Conservation (phyloP, 2,113 vertebrate genomes). For the Excalfactoria chinensis region DNA sequence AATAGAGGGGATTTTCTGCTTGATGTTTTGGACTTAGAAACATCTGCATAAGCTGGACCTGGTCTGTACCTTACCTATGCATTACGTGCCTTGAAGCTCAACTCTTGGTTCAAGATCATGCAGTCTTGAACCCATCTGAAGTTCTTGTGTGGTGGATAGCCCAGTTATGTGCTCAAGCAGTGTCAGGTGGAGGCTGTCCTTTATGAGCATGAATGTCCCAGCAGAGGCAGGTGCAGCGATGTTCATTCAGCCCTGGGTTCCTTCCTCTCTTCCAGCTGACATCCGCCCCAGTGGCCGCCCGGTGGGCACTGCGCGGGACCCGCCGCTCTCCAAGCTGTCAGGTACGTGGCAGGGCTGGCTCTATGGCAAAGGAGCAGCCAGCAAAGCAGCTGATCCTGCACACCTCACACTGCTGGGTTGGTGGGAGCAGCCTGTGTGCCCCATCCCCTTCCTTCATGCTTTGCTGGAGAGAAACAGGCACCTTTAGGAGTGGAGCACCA, state of each 20-base stretch:
- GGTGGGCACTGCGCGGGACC: conserved; percentile 88
- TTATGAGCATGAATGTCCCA: rapidly evolving
- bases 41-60: rapidly evolving
- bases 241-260: rapidly evolving
- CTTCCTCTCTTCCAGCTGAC: conserved; percentile 82
- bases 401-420: not conserved
- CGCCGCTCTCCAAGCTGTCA: conserved; percentile 84
- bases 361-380: not conserved
- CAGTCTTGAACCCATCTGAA: rapidly evolving
- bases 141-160: not conserved
- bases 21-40: not conserved
- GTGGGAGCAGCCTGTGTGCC: rapidly evolving
- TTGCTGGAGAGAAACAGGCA: not conserved
- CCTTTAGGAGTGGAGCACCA: rapidly evolving
- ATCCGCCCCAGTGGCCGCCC: conserved; percentile 91
- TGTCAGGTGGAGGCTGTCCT: not conserved
- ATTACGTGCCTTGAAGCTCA: not conserved
- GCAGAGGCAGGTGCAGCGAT: rapidly evolving
- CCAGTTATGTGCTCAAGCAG: rapidly evolving
- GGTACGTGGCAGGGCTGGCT: conserved; percentile 63
- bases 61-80: not conserved
- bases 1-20: too few relatives aligned
- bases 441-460: rapidly evolving
- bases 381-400: not conserved
- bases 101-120: rapidly evolving